These are phyloP conservation scores for Sciaenops ocellatus DNA, from an alignment of 2,797 vertebrate genomes.

Conservation along the genomic window DNA sequence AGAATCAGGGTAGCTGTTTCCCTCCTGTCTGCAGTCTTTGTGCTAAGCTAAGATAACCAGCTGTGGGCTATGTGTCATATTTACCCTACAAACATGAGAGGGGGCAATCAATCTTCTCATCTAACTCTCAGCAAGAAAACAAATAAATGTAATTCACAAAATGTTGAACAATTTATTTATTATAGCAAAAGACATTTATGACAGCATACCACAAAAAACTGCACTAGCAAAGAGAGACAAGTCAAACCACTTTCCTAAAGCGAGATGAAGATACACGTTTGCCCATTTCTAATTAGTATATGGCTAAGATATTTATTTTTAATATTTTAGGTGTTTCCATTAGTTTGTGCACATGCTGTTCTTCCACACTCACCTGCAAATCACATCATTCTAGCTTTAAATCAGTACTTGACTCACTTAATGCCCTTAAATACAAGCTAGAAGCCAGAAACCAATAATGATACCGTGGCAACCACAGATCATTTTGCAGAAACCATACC, in stretches of 20 bases:
- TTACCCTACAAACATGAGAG: background rate
- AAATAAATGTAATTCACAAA: background rate
- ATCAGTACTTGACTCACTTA: background rate
- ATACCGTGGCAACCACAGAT: background rate
- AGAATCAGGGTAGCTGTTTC: background rate
- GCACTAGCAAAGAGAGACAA: background rate
- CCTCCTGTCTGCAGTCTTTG: background rate
- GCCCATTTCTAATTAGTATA: background rate
- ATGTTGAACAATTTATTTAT: background rate
- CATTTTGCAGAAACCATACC: conserved; percentile 12
- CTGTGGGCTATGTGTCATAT: background rate
- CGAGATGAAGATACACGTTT: background rate
- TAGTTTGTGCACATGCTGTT: conserved; percentile 16
- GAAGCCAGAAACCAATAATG: background rate
- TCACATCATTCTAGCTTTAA: conserved; percentile 2
- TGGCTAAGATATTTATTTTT: background rate
- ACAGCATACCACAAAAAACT: background rate
- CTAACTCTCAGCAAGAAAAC: background rate
- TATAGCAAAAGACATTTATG: background rate
- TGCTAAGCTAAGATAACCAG: background rate
- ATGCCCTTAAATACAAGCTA: background rate
- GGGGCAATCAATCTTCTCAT: background rate
- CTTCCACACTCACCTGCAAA: background rate
- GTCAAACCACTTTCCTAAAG: background rate
- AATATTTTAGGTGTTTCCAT: conserved; percentile 28